These are phyloP conservation scores for Cancer borealis DNA, from an alignment of 2,888 invertebrate genomes.

Conservation along the genomic window DNA sequence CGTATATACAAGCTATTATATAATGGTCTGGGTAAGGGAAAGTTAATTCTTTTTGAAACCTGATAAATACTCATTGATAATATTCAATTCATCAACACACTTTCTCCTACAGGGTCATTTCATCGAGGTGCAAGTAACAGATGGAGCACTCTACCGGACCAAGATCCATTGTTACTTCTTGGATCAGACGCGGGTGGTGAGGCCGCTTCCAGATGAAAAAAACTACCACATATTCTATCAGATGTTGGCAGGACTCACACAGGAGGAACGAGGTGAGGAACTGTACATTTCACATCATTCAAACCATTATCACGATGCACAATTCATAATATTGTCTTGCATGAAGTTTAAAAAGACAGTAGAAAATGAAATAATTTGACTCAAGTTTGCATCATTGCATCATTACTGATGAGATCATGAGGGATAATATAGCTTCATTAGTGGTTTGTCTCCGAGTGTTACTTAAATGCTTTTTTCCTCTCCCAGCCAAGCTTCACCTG, in stretches of 20 bases:
- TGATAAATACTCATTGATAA: neutral
- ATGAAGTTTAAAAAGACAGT: neutral
- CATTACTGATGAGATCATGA: too few relatives aligned
- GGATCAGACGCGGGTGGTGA: conserved; percentile 94
- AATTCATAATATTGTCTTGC: neutral
- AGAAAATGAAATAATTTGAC: neutral
- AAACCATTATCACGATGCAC: neutral
- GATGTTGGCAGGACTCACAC: conserved; percentile 92
- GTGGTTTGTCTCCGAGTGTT: neutral
- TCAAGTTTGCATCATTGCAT: neutral
- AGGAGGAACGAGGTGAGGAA: conserved; percentile 87
- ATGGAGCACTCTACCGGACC: conserved; percentile 95
- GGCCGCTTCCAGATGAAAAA: conserved; percentile 91
- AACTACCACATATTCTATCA: conserved; percentile 99
- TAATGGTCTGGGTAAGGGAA: neutral
- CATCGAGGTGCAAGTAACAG: conserved; percentile 97
- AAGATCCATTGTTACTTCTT: conserved; percentile 98
- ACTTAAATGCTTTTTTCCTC: conserved; percentile 21
- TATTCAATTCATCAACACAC: neutral
- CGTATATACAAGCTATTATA: too few relatives aligned
- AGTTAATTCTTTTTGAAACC: neutral
- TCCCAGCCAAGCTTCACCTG: conserved; percentile 88
- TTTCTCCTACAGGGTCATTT: conserved; percentile 88
- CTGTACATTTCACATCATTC: neutral
- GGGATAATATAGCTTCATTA: too few relatives aligned